Base-by-base conservation (phyloP, 2,113 vertebrate species). In the Colossoma macropomum region DNA sequence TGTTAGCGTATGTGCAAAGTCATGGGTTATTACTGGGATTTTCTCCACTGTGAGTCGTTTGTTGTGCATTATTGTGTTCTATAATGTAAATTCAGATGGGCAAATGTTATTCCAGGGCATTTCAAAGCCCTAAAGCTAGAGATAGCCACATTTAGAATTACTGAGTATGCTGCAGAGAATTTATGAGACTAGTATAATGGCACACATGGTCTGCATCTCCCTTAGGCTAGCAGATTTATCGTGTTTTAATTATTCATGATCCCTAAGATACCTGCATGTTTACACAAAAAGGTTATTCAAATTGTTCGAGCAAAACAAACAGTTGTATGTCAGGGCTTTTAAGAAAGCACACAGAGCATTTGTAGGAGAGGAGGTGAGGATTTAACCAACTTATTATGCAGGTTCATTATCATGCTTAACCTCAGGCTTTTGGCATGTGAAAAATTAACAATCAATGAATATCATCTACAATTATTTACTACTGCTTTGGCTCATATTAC, bases 231-330 rank as follows among this genome's bases (percentile, higher is more conserved):
- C 60, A 62, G 41, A 76, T 73, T 71, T 73, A 25, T 65, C 38
- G 72, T 62, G 50, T 27, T 72, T 86, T 83, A 86, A 86, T 80
- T 86, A 86, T 86, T 83, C 77, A 86, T 80, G 75, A 80, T 75
- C 30, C 19, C 38, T 77, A 52, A 80, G 72, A 85, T 81, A 70
- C 54, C 56, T 62, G 23, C 59, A 80, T 63, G 65, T 76, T 85
- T 70, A 66, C 72, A 76, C 72, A 59, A 66, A 77, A 77, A 75
- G 71, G 13, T 66, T 86, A 74, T 73, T 86, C 78, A 76, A 62
- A 38, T 77, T 65, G 74, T 75, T 50, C 27, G 71, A 28, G 62
- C 72, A 66, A 71, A 80, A 75, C 65, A 71, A 65, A 32, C n/a
- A 23, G 63, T 72, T 71, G 23, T 28, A 38, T 65, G 41, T 38